Evolutionary conservation across 2,888 invertebrate species (phyloP), one percentile per base, ranked within the genome.

Genomic region (Limenitis camilla): DNA sequence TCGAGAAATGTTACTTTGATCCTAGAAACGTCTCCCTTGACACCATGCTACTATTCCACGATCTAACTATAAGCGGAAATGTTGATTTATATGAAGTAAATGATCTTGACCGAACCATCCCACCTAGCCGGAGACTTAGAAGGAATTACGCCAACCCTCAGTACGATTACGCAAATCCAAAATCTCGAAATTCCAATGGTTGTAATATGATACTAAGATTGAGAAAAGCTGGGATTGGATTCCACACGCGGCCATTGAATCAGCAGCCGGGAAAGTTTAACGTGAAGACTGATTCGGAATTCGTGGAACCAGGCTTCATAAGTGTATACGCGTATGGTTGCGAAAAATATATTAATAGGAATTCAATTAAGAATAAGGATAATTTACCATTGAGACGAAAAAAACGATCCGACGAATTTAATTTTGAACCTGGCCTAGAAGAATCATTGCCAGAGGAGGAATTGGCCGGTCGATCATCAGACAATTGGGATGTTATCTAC

Each of bases 261-360:
- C 89, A 91, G 32, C 91, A 91, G 62, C 89, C 91, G 0, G 92
- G 92, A 0, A 91, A 92, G 62, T 92, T 93, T 74, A 91, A 92
- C 63, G 92, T 92, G 2, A 91, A 93, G 73, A 94, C 94, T 0
- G 94, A 94, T 68, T 94, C 94, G 0, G 94, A 94, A 70, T 95
- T 95, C 66, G 89, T 94, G 0, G 95, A 95, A 64, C 95, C 95
- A 0, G 93, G 94, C 9, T 95, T 95, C 65, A 93, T 94, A 33
- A 94, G 94, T 40, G 94, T 95, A 0, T 95, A 95, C 67, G 95
- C 95, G 0, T 94, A 94, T 60, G 94, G 94, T 0, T 95, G 95
- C 66, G 92, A 93, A 65, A 91, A 84, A 56, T 88, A 88, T 53
- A 80, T 88, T 2, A 87, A 86, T 54, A 77, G 78, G 51, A 82